Evolutionary conservation across 2,888 invertebrate species (phyloP), one percentile per base, ranked within the genome.

Genomic region (Mythimna vitellina): DNA sequence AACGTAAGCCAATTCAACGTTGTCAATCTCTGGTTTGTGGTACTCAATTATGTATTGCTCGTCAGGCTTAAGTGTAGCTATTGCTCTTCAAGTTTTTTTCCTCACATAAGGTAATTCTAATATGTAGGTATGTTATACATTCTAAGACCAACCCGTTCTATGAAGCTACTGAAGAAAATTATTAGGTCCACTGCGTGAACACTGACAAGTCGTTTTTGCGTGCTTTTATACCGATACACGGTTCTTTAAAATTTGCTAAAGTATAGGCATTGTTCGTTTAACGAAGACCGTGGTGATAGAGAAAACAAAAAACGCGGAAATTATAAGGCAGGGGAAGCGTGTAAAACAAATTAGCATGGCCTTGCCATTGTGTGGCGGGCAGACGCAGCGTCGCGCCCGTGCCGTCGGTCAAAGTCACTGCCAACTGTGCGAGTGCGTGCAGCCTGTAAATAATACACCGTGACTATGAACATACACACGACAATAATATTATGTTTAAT

Each of bases 391-490:
- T 80, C 89, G 86, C 85, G 78, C 74, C 53, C 67, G 73, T 69
- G 68, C 73, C n/a, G 83, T 78, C 90, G 92, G 92, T 93, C 93
- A 93, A 92, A 92, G 93, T 92, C 93, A 92, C 88, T 90, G 92
- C 89, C 91, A 87, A 85, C 75, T 68, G 81, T 77, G 78, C 79
- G 76, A 64, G 80, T 78, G 78, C 79, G 76, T 78, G 80, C 76
- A 74, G 73, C 63, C 72, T 46, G 80, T 64, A 70, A 76, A 80
- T 79, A 81, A 85, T 72, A 73, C 79, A 72, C 78, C 76, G 80
- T 76, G 74, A 77, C 82, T 77, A 56, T 58, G 54, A 25, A 66
- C 62, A 58, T 35, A 70, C 65, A 38, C 38, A 75, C 46, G 17
- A 58, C 57, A 57, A 29, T 29, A 65, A 51, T 65, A 46, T 38